Percentiles rank a stretch among this genome's conserved stretches.
Conservation (phyloP, 2,113 vertebrate species). For the Raja brachyura region DNA sequence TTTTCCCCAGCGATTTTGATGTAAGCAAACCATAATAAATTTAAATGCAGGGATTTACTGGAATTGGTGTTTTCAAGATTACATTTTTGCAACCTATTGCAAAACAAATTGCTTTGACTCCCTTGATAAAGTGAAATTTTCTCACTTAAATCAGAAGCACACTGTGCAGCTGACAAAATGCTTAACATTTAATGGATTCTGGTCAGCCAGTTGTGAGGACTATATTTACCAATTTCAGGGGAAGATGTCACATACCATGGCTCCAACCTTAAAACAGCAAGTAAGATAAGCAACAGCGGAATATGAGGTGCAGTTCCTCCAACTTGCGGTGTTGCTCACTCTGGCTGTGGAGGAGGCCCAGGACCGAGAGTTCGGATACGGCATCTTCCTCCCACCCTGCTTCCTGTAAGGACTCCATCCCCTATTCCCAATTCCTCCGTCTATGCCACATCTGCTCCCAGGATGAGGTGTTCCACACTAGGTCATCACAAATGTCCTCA, state of each 20-base stretch:
- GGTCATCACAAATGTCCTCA: no score
- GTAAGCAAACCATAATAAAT: neutral
- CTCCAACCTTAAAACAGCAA: neutral
- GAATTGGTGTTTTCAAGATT: conserved; percentile 1
- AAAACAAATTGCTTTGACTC: neutral
- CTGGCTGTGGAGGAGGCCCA: no score
- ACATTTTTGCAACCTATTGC: neutral
- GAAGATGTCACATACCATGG: neutral
- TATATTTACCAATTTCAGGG: neutral
- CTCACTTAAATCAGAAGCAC: neutral
- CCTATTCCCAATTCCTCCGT: no score
- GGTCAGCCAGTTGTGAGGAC: neutral
- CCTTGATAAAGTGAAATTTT: neutral
- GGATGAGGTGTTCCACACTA: no score
- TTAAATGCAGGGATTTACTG: neutral
- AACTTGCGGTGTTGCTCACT: no score
- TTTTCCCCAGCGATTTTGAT: neutral
- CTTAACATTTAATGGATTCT: neutral
- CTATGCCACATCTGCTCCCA: no score
- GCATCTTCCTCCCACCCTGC: no score
- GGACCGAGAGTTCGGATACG: no score
- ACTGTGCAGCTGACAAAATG: neutral
- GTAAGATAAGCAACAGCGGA: neutral
- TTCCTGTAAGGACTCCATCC: no score
- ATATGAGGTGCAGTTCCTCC: no score